phyloP scores from a whole-genome alignment of 2,797 vertebrate genomes.

The Etheostoma perlongum region DNA sequence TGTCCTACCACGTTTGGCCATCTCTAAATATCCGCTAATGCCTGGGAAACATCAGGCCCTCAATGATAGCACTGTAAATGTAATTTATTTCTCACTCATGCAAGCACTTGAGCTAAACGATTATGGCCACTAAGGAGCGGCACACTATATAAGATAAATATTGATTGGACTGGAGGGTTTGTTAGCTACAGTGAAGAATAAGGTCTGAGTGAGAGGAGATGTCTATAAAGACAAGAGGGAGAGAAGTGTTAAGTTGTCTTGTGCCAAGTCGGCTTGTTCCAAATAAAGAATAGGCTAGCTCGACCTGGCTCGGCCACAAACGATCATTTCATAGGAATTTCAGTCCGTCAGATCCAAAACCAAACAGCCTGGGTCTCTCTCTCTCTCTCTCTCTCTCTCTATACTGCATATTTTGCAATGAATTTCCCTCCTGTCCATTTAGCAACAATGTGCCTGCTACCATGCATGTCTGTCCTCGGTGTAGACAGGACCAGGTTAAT shows the following conservation, averaged over 20 bases:
- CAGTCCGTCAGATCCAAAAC: constrained; percentile 55
- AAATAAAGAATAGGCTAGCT: constrained; percentile 66
- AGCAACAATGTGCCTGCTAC: constrained; percentile 31
- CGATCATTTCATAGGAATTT: constrained; percentile 59
- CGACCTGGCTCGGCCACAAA: constrained; percentile 59
- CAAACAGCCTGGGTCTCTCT: constrained; percentile 40
- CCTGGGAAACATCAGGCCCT: constrained; percentile 80
- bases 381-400: constrained; percentile 17
- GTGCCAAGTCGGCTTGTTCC: constrained; percentile 62
- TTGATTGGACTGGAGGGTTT: constrained; percentile 81
- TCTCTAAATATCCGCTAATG: constrained; percentile 83
- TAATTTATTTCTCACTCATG: constrained; percentile 84
- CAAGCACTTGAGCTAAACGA: constrained; percentile 84
- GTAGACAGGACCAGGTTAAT: constrained; percentile 35
- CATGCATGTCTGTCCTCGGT: constrained; percentile 16
- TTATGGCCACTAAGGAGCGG: constrained; percentile 77
- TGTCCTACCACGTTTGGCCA: constrained; percentile 78
- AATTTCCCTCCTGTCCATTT: constrained; percentile 23
- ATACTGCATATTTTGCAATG: neutral
- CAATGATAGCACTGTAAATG: constrained; percentile 83
- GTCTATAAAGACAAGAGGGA: constrained; percentile 53
- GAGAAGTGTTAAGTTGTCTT: constrained; percentile 39
- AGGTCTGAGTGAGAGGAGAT: constrained; percentile 59
- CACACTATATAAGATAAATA: constrained; percentile 83
- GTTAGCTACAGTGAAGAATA: constrained; percentile 75